Conservation (phyloP, 2,113 vertebrate species). For the Urocynchramus pylzowi region DNA sequence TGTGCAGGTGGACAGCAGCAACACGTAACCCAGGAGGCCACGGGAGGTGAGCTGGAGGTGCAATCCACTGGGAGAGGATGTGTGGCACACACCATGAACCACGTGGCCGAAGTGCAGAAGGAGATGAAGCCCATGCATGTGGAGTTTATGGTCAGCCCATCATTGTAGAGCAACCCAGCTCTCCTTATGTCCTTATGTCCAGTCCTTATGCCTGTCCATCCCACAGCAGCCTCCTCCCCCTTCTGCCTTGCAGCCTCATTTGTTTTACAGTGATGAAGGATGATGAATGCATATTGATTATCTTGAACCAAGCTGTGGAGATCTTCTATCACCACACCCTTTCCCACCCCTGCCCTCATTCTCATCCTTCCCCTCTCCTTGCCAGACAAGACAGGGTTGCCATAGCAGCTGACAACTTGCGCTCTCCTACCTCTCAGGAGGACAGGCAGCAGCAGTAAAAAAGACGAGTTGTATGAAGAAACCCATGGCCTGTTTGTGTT, state of each 20-base stretch:
- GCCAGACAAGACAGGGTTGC: conserved; percentile 22
- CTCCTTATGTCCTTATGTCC: too few species aligned
- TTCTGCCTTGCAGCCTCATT: not conserved
- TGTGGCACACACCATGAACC: accelerated
- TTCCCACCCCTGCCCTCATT: not conserved
- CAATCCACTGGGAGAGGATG: not conserved
- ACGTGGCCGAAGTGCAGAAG: not conserved
- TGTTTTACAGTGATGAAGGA: not conserved
- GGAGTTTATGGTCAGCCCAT: not conserved
- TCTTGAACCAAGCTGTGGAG: not conserved
- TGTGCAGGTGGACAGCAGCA: not conserved
- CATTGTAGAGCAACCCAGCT: not conserved
- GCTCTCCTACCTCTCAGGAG: not conserved
- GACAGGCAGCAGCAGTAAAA: not conserved
- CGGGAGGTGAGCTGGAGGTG: not conserved
- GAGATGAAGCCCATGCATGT: not conserved
- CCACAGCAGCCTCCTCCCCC: not conserved
- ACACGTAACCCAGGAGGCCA: accelerated
- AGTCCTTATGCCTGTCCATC: not conserved
- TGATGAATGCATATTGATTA: not conserved
- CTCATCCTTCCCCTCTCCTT: not conserved
- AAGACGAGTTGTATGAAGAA: not conserved
- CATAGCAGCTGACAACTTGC: conserved; percentile 42
- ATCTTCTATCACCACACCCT: not conserved
- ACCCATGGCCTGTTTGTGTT: not conserved